phyloP scores from a whole-genome alignment of 2,797 vertebrate genomes.

The Borostomias antarcticus region DNA sequence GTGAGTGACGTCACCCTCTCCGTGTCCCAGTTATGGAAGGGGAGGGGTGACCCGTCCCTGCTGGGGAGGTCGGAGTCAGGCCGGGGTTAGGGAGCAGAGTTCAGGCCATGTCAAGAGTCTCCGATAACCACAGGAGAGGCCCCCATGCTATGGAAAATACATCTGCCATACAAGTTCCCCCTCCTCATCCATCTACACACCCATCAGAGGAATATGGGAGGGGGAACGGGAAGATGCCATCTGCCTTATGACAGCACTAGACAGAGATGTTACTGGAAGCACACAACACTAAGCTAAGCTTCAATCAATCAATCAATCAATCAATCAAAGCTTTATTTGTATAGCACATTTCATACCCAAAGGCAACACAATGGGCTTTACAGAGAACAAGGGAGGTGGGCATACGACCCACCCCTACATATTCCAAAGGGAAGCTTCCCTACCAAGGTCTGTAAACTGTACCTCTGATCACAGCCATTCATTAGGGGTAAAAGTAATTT shows the following conservation, averaged over 20 bases:
- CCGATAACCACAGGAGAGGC: conserved; percentile 21
- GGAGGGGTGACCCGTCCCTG: conserved; percentile 17
- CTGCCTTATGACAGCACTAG: background rate
- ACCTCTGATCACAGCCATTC: background rate
- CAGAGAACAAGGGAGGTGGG: no score
- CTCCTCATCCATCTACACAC: conserved; percentile 9
- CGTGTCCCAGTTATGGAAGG: conserved; percentile 2
- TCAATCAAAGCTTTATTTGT: no score
- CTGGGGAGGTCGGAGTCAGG: conserved; percentile 22
- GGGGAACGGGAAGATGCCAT: background rate
- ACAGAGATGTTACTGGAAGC: background rate
- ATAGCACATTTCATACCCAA: no score
- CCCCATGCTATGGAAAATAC: conserved; percentile 21
- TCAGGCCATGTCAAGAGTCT: conserved; percentile 30
- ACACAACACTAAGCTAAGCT: background rate
- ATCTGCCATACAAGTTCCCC: conserved; percentile 37
- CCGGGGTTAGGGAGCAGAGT: conserved; percentile 17
- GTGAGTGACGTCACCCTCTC: conserved; percentile 25
- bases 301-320: background rate
- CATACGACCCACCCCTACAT: no score
- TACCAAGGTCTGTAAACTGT: background rate
- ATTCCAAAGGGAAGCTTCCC: no score
- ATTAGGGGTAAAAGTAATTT: background rate
- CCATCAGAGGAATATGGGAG: background rate
- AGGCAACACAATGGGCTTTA: no score